Evolutionary conservation across 2,113 vertebrate species (phyloP).

Genomic region (Myiagra hebetior): DNA sequence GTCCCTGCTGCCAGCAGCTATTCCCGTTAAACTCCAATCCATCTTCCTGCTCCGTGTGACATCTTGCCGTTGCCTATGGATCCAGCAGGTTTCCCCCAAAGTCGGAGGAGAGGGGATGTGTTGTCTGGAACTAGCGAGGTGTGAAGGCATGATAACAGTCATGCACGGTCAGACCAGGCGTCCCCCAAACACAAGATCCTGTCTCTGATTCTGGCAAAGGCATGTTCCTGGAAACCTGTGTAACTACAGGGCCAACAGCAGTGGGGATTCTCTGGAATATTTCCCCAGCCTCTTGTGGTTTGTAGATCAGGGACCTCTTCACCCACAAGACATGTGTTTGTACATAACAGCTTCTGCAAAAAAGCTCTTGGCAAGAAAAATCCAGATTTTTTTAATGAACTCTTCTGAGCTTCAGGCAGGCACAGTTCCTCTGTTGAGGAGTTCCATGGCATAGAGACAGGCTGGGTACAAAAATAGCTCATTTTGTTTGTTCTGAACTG

Average conservation of each 20-base stretch:
- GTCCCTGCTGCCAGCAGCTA: background rate
- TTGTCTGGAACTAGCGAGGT: background rate
- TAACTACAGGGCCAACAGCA: background rate
- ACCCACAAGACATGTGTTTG: background rate
- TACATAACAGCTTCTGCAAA: accelerated
- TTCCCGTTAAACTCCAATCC: background rate
- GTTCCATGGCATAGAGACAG: background rate
- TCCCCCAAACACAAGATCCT: background rate
- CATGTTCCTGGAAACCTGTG: background rate
- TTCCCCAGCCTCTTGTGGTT: background rate
- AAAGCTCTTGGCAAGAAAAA: background rate
- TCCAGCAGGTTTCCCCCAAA: background rate
- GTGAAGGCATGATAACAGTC: background rate
- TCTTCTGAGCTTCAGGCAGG: background rate
- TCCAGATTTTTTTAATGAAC: background rate
- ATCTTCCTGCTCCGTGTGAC: background rate
- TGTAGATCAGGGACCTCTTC: background rate
- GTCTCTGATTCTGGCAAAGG: background rate
- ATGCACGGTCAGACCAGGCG: accelerated
- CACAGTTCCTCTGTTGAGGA: background rate
- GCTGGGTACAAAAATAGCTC: background rate
- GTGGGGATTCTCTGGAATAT: background rate
- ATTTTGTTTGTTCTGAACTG: background rate
- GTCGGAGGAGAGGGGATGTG: background rate
- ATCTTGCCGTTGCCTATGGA: background rate